Percentiles rank a stretch among this genome's conserved stretches.
phyloP scores from a whole-genome alignment of 2,888 invertebrate genomes.

The Escarpia spicata region DNA sequence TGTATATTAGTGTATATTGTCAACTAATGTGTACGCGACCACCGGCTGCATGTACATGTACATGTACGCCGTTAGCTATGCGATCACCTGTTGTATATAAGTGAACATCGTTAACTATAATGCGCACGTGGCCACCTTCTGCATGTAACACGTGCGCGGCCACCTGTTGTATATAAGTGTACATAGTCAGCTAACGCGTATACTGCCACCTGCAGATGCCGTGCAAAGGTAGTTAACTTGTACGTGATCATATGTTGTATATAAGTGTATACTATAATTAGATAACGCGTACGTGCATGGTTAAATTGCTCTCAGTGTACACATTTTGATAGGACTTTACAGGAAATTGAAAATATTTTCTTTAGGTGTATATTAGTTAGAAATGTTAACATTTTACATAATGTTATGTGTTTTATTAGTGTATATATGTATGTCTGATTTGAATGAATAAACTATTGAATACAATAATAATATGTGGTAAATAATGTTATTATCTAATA shows the following conservation, averaged over 20 bases:
- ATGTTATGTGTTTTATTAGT: not conserved
- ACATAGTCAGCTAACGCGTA: too few species aligned
- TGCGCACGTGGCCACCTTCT: not conserved
- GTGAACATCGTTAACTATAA: not conserved
- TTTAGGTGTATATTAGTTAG: not conserved
- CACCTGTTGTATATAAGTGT: too few species aligned
- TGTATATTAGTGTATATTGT: not conserved
- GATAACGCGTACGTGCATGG: too few species aligned
- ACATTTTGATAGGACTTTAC: not conserved
- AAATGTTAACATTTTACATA: not conserved
- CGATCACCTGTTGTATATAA: not conserved
- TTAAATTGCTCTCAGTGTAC: too few species aligned
- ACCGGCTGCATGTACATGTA: not conserved
- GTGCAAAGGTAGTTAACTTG: too few species aligned
- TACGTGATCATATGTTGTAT: too few species aligned
- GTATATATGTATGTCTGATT: not conserved
- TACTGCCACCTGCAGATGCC: too few species aligned
- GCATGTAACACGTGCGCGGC: not conserved
- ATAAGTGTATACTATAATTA: too few species aligned
- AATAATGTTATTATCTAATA: not conserved
- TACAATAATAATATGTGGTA: not conserved
- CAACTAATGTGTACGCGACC: not conserved
- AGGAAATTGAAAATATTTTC: not conserved
- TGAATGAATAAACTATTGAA: not conserved
- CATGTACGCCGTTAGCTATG: not conserved